Conservation (phyloP, 2,888 invertebrate species). For the Synergus umbraculus region DNA sequence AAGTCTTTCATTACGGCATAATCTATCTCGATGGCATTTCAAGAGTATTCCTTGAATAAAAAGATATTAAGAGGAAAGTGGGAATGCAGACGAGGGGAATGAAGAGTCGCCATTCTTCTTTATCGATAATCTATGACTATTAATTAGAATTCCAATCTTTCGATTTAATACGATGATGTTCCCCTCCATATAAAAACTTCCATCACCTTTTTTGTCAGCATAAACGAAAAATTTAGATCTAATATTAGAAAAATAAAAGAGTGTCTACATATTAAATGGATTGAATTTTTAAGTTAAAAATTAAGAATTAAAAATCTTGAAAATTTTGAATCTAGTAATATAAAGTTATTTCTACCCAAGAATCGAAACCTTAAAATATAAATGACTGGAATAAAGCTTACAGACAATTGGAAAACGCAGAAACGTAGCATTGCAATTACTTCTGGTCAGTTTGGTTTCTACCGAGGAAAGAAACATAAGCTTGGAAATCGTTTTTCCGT, state of each 20-base stretch:
- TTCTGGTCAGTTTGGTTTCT: slow-evolving; percentile 16
- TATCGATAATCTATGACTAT: slow-evolving; percentile 66
- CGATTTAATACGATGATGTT: slow-evolving; percentile 59
- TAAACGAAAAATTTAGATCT: too few relatives aligned
- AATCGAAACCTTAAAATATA: not conserved
- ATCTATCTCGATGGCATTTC: slow-evolving; percentile 48
- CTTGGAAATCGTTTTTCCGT: slow-evolving; percentile 13
- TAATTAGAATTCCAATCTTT: slow-evolving; percentile 72
- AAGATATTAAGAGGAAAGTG: slow-evolving; percentile 8
- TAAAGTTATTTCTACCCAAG: not conserved
- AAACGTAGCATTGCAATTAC: not conserved
- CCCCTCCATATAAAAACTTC: not conserved
- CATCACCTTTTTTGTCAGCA: too few relatives aligned
- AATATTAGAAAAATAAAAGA: too few relatives aligned
- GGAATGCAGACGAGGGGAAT: slow-evolving; percentile 52
- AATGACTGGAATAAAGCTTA: not conserved
- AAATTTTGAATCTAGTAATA: too few relatives aligned
- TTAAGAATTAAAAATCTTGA: not conserved
- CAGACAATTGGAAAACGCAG: not conserved
- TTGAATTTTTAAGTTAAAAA: too few relatives aligned
- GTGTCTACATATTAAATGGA: too few relatives aligned
- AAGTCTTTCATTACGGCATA: slow-evolving; percentile 65
- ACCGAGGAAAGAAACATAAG: slow-evolving; percentile 22
- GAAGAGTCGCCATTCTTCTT: slow-evolving; percentile 52
- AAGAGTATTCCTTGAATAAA: slow-evolving; percentile 38